Conservation (phyloP, 2,113 vertebrate genomes). For the Chloropsis cyanopogon region DNA sequence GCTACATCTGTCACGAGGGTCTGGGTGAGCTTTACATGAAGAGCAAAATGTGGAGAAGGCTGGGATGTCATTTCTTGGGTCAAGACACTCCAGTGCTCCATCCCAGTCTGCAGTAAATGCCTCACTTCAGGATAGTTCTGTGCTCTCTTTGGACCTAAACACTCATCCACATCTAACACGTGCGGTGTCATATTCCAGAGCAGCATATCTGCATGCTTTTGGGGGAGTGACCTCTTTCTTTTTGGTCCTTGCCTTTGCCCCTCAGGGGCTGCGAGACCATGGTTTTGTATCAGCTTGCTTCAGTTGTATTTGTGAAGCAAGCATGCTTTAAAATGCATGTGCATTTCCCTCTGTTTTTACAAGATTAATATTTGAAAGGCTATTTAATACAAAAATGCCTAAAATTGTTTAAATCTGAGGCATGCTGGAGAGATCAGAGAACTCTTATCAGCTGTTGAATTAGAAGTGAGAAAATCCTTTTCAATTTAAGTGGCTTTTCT, state of each 20-base stretch:
- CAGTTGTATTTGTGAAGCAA: not conserved
- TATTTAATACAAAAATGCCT: conserved; percentile 13
- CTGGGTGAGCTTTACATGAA: not conserved
- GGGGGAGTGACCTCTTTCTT: not conserved
- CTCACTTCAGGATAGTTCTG: not conserved
- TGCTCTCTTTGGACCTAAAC: not conserved
- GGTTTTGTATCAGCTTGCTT: not conserved
- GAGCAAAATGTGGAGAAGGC: not conserved
- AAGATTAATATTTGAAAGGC: conserved; percentile 36
- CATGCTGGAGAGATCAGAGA: conserved; percentile 25
- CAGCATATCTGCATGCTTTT: not conserved
- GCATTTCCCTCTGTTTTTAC: conserved; percentile 11
- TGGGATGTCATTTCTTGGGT: accelerated
- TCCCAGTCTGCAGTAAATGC: not conserved
- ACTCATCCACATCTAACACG: not conserved
- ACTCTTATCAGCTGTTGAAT: conserved; percentile 3
- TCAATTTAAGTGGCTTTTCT: conserved; percentile 23
- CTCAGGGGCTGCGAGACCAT: not conserved
- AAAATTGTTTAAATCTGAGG: conserved; percentile 49
- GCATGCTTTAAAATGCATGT: not conserved
- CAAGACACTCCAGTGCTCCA: not conserved
- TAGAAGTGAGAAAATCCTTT: conserved; percentile 26
- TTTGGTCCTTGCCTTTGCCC: not conserved
- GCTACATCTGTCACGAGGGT: not conserved
- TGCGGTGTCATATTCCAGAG: not conserved